Percentiles rank a stretch among this genome's conserved stretches.
Evolutionary conservation across 2,113 vertebrate genomes (phyloP).

Genomic region (Oreotrochilus melanogaster): DNA sequence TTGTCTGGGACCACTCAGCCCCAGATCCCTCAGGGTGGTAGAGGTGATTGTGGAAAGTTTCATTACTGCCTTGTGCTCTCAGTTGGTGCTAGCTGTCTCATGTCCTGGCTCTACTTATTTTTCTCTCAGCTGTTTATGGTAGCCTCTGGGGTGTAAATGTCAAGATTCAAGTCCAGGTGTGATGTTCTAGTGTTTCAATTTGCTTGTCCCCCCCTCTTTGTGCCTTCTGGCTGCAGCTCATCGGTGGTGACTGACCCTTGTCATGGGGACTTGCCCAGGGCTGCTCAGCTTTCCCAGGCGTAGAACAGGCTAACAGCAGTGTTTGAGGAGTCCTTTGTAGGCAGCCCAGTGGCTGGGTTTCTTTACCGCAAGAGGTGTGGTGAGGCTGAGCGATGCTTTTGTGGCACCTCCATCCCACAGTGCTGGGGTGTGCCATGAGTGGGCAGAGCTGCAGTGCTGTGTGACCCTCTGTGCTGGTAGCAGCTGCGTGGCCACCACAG

Average conservation of each 20-base stretch:
- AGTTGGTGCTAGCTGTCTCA: rapidly evolving
- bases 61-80: background rate
- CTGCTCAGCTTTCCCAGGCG: background rate
- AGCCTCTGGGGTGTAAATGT: rapidly evolving
- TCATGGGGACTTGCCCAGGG: rapidly evolving
- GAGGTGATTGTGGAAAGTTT: background rate
- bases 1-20: rapidly evolving
- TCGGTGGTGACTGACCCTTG: background rate
- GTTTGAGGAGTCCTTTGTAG: background rate
- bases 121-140: rapidly evolving
- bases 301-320: no score
- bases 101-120: rapidly evolving
- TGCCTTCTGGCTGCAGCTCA: background rate
- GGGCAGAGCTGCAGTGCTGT: rapidly evolving
- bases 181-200: background rate
- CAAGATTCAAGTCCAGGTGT: background rate
- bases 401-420: rapidly evolving
- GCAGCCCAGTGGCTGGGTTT: background rate
- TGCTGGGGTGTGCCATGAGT: rapidly evolving
- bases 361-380: background rate
- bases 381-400: background rate
- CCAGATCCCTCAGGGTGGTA: background rate
- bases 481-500: rapidly evolving
- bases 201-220: background rate
- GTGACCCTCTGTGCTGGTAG: background rate